A percentile compares a stretch with the other conserved stretches of the same genome.
phyloP scores from a whole-genome alignment of 2,797 vertebrate species.

The Pagetopsis macropterus region DNA sequence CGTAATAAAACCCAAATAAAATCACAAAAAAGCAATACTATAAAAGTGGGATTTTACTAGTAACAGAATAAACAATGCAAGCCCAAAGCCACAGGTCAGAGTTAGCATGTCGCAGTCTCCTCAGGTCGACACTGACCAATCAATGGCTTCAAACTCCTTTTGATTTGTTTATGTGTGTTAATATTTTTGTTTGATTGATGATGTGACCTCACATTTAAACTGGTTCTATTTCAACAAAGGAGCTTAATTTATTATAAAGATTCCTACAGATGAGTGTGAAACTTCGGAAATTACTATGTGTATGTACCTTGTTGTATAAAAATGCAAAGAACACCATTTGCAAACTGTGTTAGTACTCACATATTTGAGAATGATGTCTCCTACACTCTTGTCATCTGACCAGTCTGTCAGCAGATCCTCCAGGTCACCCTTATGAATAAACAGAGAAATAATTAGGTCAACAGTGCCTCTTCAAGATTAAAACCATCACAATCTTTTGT shows the following conservation, averaged over 20 bases:
- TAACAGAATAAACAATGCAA: too few species aligned
- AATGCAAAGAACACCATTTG: not conserved
- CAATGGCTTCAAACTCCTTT: too few species aligned
- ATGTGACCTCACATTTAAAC: too few species aligned
- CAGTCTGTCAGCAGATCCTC: constrained; percentile 95
- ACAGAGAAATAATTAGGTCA: constrained; percentile 17
- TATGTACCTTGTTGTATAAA: not conserved
- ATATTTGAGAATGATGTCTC: constrained; percentile 95
- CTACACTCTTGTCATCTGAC: constrained; percentile 94
- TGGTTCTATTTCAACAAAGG: not conserved
- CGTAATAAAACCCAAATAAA: too few species aligned
- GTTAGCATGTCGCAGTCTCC: too few species aligned
- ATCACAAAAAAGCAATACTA: too few species aligned
- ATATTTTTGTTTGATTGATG: too few species aligned
- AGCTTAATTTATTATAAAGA: not conserved
- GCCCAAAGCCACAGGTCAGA: too few species aligned
- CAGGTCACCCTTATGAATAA: constrained; percentile 87
- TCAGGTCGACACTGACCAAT: too few species aligned
- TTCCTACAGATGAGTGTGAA: not conserved
- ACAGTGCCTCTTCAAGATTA: not conserved
- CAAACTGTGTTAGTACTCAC: constrained; percentile 80
- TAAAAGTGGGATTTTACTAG: too few species aligned
- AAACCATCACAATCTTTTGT: not conserved
- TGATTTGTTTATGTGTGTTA: too few species aligned
- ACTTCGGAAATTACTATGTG: not conserved